Evolutionary conservation across 1,140 invertebrate genomes (phyloP).

Genomic region (Drosophila kurseongensis): DNA sequence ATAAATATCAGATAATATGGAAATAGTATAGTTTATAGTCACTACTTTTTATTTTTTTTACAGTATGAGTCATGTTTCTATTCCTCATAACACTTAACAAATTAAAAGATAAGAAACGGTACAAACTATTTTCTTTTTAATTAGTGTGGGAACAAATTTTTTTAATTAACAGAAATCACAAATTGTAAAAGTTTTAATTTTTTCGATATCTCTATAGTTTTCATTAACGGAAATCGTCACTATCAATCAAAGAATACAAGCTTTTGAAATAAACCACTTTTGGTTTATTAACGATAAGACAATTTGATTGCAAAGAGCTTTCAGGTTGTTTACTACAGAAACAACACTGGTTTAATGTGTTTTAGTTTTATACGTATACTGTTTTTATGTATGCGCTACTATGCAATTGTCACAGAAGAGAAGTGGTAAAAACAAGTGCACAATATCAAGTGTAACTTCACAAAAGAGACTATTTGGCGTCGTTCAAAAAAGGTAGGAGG

Average conservation of each 20-base stretch:
- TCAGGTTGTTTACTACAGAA: conserved; percentile 13
- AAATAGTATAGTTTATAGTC: too few species aligned
- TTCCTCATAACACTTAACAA: too few species aligned
- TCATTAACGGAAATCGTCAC: conserved; percentile 2
- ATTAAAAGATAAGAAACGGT: too few species aligned
- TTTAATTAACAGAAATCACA: too few species aligned
- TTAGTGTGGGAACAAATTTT: too few species aligned
- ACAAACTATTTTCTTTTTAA: too few species aligned
- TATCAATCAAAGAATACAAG: conserved; percentile 23
- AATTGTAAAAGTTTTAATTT: not conserved
- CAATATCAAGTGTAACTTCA: conserved; percentile 26
- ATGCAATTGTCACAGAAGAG: conserved; percentile 31
- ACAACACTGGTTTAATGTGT: conserved; percentile 1
- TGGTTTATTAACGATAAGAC: conserved; percentile 45
- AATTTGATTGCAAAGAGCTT: conserved; percentile 13
- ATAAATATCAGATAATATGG: too few species aligned
- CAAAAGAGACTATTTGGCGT: conserved; percentile 50
- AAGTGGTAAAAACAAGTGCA: conserved; percentile 17
- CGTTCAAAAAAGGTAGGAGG: conserved; percentile 1
- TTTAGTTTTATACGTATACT: not conserved
- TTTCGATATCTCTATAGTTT: not conserved
- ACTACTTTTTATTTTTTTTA: too few species aligned
- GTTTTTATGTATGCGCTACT: not conserved
- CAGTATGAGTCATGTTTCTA: too few species aligned
- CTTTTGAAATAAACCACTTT: conserved; percentile 15